phyloP scores from a whole-genome alignment of 92 coral and sea anemone species.

The Epizoanthus ramosus region DNA sequence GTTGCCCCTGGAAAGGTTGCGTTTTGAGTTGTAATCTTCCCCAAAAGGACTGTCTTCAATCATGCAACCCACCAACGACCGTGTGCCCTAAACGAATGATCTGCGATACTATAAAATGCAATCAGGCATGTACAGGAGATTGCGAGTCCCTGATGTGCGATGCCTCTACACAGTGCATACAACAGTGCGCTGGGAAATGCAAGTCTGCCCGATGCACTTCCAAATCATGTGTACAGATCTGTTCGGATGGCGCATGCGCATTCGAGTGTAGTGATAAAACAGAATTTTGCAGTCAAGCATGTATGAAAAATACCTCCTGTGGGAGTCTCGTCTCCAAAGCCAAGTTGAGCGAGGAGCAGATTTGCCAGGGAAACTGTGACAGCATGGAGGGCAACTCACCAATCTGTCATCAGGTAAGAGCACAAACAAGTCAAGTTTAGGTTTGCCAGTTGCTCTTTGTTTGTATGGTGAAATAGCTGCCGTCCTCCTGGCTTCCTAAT shows the following conservation, averaged over 20 bases:
- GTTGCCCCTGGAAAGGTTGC: neutral
- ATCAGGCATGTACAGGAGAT: conserved; percentile 30
- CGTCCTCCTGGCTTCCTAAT: too few relatives aligned
- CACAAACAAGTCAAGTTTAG: too few relatives aligned
- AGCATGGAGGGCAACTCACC: conserved; percentile 36
- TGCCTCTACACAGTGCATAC: conserved; percentile 30
- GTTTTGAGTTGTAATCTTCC: neutral
- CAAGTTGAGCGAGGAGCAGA: neutral
- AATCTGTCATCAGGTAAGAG: too few relatives aligned
- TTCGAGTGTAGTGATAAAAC: neutral
- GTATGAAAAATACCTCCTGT: neutral
- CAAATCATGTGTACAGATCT: neutral
- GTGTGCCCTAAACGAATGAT: neutral
- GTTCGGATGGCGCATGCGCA: neutral
- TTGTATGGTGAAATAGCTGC: too few relatives aligned
- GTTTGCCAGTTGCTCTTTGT: too few relatives aligned
- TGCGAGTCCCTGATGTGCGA: conserved; percentile 33
- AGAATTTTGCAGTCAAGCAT: neutral
- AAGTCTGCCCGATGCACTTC: neutral
- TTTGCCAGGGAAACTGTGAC: conserved; percentile 28
- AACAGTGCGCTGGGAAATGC: conserved; percentile 24
- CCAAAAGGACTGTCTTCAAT: neutral
- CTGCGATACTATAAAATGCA: conserved; percentile 32
- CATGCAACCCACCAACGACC: neutral
- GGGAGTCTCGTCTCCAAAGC: neutral